These are phyloP conservation scores for Darevskia nairensis DNA, from an alignment of 2,797 vertebrate genomes.

Conservation along the genomic window DNA sequence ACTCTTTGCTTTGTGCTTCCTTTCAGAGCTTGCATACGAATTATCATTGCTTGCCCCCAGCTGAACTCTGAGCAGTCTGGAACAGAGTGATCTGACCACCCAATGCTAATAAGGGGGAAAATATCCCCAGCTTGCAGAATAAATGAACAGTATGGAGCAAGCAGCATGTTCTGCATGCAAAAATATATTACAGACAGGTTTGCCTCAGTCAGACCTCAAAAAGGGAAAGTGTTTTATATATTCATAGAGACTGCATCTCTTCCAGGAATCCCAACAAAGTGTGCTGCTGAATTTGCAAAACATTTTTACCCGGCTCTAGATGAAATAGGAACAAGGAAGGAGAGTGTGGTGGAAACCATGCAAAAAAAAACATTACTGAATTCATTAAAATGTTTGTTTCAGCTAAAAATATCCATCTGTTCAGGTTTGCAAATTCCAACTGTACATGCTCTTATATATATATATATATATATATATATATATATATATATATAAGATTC, in stretches of 20 bases:
- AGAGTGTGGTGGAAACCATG: not conserved
- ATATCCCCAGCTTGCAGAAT: not conserved
- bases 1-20: not conserved
- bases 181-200: not conserved
- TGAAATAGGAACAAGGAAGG: not conserved
- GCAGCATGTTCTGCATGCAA: not conserved
- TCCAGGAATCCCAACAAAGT: not conserved
- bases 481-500: not conserved
- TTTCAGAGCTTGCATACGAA: not conserved
- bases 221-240: not conserved
- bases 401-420: not conserved
- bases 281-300: not conserved
- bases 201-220: not conserved
- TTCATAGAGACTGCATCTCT: too few relatives aligned
- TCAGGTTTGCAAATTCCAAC: not conserved
- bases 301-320: not conserved
- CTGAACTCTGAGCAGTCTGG: not conserved
- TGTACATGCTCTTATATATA: not conserved
- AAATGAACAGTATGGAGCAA: not conserved
- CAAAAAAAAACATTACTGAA: not conserved
- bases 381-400: not conserved
- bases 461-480: not conserved
- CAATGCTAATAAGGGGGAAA: not conserved
- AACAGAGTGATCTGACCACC: conserved; percentile 1
- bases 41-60: not conserved